Base-by-base conservation (phyloP, 2,888 invertebrate genomes). In the Chironomus tentans region DNA sequence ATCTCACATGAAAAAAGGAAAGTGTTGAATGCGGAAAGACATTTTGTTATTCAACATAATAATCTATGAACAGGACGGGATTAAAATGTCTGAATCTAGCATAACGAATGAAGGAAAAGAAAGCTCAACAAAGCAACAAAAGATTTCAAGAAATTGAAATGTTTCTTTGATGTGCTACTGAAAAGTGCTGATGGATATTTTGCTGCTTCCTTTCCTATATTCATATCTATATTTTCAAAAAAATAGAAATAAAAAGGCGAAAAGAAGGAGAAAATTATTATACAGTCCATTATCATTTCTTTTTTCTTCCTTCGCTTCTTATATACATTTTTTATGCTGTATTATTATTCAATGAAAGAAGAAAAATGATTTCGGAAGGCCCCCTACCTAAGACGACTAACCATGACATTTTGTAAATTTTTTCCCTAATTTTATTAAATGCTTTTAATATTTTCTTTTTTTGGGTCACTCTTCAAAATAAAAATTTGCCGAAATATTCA, bases 361-460 rank as follows among this genome's bases (percentile, higher is more conserved):
- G 15, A 18, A 56, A 56, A 56, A 56, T 56, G 7, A 56, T 15
- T 56, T 18, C 15, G 50, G n/a, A 56, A 56, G 18, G 6, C n/a
- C n/a, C 56, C 15, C 15, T 18, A 56, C 56, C 7, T n/a, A 15
- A 56, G 56, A 18, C n/a, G 56, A 24, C 65, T 24, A 65, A 65
- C 24, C 65, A 24, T 65, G 65, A 65, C 65, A 65, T 65, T 65
- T 65, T 24, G 12, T 65, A 65, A 24, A 10, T 65, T 65, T 65
- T 24, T 24, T 65, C 62, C 65, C 65, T 65, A 65, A 65, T 65
- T 65, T 65, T 65, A 65, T 65, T 65, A 65, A 65, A 65, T 65
- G 65, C 65, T 65, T 65, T 65, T 65, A 65, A 22, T 13, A 65
- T 21, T 22, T 65, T 38, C 38, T 38, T 38, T 38, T 65, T 65